These are phyloP conservation scores for Colostygia pectinataria DNA, from an alignment of 2,888 invertebrate species.

Conservation along the genomic window DNA sequence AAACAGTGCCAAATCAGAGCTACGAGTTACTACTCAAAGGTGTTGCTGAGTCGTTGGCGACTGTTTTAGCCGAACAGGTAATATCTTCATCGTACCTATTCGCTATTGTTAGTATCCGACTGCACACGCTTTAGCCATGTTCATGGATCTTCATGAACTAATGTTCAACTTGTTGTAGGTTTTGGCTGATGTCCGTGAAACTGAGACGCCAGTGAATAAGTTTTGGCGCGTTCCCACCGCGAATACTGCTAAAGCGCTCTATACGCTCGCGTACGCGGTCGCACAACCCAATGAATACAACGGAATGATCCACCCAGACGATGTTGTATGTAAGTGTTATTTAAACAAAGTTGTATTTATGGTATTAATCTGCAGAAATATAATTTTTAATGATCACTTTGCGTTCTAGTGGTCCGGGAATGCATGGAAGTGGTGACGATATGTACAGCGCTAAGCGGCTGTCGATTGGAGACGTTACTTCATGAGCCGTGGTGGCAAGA, in stretches of 20 bases:
- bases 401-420: conserved; percentile 91
- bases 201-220: conserved; percentile 65
- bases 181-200: conserved; percentile 60
- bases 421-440: conserved; percentile 96
- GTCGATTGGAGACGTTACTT: conserved; percentile 90
- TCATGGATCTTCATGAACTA: background rate
- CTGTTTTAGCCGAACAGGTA: conserved; percentile 90
- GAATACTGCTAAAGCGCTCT: conserved; percentile 72
- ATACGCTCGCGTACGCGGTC: conserved; percentile 66
- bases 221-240: conserved; percentile 75
- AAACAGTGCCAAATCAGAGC: conserved; percentile 91
- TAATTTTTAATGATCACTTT: conserved; percentile 1
- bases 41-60: conserved; percentile 92
- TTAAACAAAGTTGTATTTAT: background rate
- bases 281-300: conserved; percentile 60
- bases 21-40: conserved; percentile 93
- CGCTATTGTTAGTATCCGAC: conserved; percentile 12
- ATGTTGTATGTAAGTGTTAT: conserved; percentile 79
- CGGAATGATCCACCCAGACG: conserved; percentile 84
- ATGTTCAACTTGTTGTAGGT: conserved; percentile 48
- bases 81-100: conserved; percentile 18
- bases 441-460: conserved; percentile 94
- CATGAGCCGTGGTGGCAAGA: conserved; percentile 93
- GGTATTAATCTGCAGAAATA: no score
- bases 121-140: conserved; percentile 10